Evolutionary conservation across 1,140 invertebrate genomes (phyloP).

Genomic region (Caerostris extrusa): DNA sequence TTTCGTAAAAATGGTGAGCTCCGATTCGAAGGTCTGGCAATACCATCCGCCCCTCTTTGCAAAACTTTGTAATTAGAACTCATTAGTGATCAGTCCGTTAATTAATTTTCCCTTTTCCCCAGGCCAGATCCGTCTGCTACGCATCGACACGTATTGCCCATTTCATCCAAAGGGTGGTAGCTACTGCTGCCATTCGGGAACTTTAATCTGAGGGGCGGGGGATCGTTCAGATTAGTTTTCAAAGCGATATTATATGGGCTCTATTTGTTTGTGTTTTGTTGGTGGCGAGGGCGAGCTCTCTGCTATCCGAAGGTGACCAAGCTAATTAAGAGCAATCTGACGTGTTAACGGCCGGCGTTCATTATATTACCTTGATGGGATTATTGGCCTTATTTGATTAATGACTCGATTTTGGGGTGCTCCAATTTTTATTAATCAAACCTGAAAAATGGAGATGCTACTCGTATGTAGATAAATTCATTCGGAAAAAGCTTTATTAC

Average conservation of each 20-base stretch:
- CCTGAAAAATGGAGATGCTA: no score
- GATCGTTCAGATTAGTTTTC: constrained; percentile 29
- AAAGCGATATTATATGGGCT: not conserved
- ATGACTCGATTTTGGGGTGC: not conserved
- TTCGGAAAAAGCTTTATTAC: no score
- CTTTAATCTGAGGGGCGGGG: constrained; percentile 23
- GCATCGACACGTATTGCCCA: constrained; percentile 16
- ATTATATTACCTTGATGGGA: not conserved
- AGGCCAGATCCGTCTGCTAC: constrained; percentile 13
- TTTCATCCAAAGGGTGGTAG: not conserved
- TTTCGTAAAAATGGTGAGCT: not conserved
- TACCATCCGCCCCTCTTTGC: not conserved
- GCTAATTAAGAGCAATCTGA: not conserved
- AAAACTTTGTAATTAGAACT: constrained; percentile 61
- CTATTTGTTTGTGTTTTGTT: not conserved
- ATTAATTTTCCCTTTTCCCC: constrained; percentile 51
- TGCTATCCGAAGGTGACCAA: not conserved
- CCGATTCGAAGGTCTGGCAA: not conserved
- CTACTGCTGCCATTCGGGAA: not conserved
- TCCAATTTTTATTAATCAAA: no score
- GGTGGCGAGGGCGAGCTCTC: not conserved
- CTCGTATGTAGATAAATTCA: no score
- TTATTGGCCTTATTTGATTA: not conserved
- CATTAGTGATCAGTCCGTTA: constrained; percentile 67
- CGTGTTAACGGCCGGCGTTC: not conserved